These are phyloP conservation scores for Agrotis puta DNA, from an alignment of 2,888 invertebrate genomes.

Conservation along the genomic window DNA sequence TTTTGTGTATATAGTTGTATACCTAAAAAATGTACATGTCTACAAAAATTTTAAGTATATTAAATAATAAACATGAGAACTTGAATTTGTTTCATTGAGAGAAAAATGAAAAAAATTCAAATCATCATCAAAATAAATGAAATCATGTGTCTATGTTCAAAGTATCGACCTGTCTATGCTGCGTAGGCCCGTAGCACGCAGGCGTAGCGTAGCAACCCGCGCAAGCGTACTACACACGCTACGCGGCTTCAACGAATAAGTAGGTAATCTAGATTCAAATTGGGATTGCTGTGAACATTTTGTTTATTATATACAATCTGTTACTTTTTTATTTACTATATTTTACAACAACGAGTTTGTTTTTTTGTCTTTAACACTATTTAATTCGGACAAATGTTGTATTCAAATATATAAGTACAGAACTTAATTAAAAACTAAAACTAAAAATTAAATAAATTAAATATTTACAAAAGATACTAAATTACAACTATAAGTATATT, in stretches of 20 bases:
- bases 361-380: too few relatives aligned
- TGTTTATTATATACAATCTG: too few relatives aligned
- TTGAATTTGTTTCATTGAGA: neutral
- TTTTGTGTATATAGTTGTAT: too few relatives aligned
- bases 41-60: neutral
- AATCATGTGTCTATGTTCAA: neutral
- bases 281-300: too few relatives aligned
- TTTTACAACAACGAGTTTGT: too few relatives aligned
- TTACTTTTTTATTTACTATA: too few relatives aligned
- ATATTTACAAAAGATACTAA: too few relatives aligned
- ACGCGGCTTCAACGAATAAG: conserved; percentile 5
- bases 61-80: neutral
- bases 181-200: conserved; percentile 27
- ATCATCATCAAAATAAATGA: neutral
- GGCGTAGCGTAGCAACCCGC: conserved; percentile 31
- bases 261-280: neutral
- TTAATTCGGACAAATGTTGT: too few relatives aligned
- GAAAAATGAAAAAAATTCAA: neutral
- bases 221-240: conserved; percentile 33
- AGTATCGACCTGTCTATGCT: conserved; percentile 28
- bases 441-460: too few relatives aligned
- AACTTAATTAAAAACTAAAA: too few relatives aligned
- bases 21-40: neutral
- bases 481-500: too few relatives aligned
- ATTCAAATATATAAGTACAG: too few relatives aligned